Conservation (phyloP, 2,113 vertebrate genomes). For the Ellobius talpinus region DNA sequence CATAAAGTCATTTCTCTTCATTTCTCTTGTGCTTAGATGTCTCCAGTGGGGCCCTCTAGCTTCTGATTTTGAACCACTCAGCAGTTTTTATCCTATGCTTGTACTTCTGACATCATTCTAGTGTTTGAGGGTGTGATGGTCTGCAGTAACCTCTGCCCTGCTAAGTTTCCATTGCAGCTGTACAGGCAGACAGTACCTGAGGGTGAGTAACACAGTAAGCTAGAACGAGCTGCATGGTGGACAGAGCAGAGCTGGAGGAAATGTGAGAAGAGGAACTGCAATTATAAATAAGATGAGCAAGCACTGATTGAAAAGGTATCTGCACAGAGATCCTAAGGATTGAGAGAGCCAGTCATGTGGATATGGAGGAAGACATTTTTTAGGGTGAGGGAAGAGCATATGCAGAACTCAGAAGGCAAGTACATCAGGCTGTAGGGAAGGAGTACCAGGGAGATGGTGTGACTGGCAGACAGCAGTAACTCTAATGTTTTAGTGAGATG, state of each 20-base stretch:
- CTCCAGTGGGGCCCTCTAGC: not conserved
- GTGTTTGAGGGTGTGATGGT: slow-evolving; percentile 19
- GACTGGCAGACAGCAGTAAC: not conserved
- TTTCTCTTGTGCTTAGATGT: slow-evolving; percentile 21
- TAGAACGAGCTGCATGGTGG: not conserved
- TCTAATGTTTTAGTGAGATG: not conserved
- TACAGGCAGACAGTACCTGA: not conserved
- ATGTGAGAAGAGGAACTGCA: not conserved
- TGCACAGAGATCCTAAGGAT: not conserved
- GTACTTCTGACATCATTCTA: slow-evolving; percentile 18
- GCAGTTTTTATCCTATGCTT: slow-evolving; percentile 32
- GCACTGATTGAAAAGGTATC: not conserved
- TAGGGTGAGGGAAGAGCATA: not conserved
- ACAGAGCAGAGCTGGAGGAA: not conserved
- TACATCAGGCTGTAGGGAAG: not conserved
- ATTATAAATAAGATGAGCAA: not conserved
- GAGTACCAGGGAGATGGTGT: not conserved
- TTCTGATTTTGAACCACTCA: slow-evolving; percentile 36
- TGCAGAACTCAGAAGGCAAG: not conserved
- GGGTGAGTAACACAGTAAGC: not conserved
- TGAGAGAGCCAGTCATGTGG: not conserved
- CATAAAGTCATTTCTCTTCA: not conserved
- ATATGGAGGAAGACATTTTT: slow-evolving; percentile 3
- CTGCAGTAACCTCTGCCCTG: not conserved
- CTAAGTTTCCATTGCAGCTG: not conserved